Base-by-base conservation (phyloP, 2,113 vertebrate species). In the Orientallactaga bullata region DNA sequence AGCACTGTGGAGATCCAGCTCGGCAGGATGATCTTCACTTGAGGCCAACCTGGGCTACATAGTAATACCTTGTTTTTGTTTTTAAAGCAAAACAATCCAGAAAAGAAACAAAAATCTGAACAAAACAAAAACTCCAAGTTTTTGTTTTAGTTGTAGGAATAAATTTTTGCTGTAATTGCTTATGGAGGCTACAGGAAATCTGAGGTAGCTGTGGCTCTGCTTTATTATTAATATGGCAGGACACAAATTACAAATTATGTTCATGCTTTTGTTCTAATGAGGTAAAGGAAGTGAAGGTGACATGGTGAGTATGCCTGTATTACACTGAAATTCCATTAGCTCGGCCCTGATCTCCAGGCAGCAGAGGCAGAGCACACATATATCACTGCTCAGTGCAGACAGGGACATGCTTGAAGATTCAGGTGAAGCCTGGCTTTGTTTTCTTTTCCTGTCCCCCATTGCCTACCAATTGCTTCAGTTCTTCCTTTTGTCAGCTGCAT, bases 321-420 rank as follows among this genome's bases (percentile, higher is more conserved):
- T 83, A 47, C 84, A 55, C 55, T 55, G 7, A 55, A 7, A 7
- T 55, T 55, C 55, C 55, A 87, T 96, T 96, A 95, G 92, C 89
- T 91, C 21, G 84, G 93, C 94, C 42, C 94, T 93, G 78, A 89
- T 51, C 77, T 16, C 55, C 10, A 87, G 89, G 61, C 39, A 23
- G 72, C 94, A 89, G 71, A 94, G 68, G 80, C 85, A 93, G 81
- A 82, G 55, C 55, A 55, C 13, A 32, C 10, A 32, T 16, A 60
- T 76, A 63, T 80, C 84, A 86, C 72, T 91, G 81, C 23, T 93
- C 93, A 78, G 51, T 73, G 85, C 88, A 91, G 92, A 95, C 55
- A 30, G 7, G 7, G n/a, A 26, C 9, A 20, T 58, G 74, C 73
- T 92, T 81, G 55, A 55, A 55, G 39, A 94, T 81, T 71, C 83